Base-by-base conservation (phyloP, 2,888 invertebrate genomes). In the Microctonus aethiopoides region DNA sequence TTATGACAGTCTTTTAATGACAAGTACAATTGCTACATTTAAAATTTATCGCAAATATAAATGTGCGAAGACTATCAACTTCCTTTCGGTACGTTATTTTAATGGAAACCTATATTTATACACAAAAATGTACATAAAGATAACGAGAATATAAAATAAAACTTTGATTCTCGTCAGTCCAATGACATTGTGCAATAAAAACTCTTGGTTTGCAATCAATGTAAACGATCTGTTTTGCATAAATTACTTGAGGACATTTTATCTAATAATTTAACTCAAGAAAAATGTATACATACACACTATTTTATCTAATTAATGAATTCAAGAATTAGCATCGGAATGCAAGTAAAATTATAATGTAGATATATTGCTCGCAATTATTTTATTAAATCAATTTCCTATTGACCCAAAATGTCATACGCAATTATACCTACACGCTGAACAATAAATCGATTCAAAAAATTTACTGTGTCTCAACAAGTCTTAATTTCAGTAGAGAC, bases 71-170 rank as follows among this genome's bases (percentile, higher is more conserved):
- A 57, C 32, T 29, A 26, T 54, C n/a, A 46, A 11, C 26, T 24
- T 5, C 24, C 54, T 32, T 57, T 29, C 29, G 32, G 20, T 5
- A 57, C 7, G 32, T 10, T 57, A 32, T 56, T 57, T 57, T 20
- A 13, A n/a, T n/a, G n/a, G n/a, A 6, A 26, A 26, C n/a, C 24
- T n/a, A 56, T n/a, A 22, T 10, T 16, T 7, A 32, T 20, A 32
- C 13, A 56, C 4, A 56, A 26, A 26, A 54, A 54, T 54, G 54
- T 5, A 24, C 54, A 54, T 54, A 54, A 54, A 54, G 57, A 57
- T 29, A 57, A 57, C 26, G 26, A 32, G 32, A 10, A 57, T 32
- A 57, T 32, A 16, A 57, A 16, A 32, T 57, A 13, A 57, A 57
- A 57, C 16, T 26, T 34, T 29, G 32, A 29, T 57, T 5, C 9